These are phyloP conservation scores for Lepisosteus oculatus DNA, from an alignment of 2,113 vertebrate species.

Conservation along the genomic window DNA sequence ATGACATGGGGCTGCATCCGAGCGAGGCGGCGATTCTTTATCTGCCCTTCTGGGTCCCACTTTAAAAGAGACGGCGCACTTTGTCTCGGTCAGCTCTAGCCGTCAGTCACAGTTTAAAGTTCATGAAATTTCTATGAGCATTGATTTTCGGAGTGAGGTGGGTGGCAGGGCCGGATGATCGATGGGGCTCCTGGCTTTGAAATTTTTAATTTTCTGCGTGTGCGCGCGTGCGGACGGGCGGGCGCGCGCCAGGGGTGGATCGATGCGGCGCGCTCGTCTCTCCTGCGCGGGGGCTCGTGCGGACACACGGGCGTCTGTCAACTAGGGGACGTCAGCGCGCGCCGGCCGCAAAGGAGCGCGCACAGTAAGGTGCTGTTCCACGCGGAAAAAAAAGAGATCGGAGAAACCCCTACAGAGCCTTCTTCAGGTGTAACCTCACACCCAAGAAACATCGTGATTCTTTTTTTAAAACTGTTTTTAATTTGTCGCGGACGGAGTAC, in stretches of 20 bases:
- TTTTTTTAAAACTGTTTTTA: no score
- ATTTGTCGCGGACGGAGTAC: no score
- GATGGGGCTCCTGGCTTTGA: slow-evolving; percentile 46
- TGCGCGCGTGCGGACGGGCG: background rate
- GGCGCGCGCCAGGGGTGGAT: slow-evolving; percentile 4
- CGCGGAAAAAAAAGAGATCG: no score
- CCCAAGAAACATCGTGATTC: no score
- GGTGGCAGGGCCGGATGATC: slow-evolving; percentile 35
- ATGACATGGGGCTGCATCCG: slow-evolving; percentile 36
- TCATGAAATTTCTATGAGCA: slow-evolving; percentile 73
- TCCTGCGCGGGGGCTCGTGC: background rate
- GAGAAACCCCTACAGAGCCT: no score
- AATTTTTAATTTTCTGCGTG: slow-evolving; percentile 20
- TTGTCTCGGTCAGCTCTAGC: slow-evolving; percentile 22
- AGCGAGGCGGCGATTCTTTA: slow-evolving; percentile 24
- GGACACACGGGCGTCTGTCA: background rate
- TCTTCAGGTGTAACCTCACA: no score
- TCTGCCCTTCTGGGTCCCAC: slow-evolving; percentile 38
- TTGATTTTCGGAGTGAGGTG: slow-evolving; percentile 39
- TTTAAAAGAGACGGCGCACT: slow-evolving; percentile 24
- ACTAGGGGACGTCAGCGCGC: no score
- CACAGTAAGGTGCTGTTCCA: no score
- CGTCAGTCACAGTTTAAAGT: slow-evolving; percentile 67
- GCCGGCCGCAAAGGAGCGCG: no score
- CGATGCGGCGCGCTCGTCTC: no score